Base-by-base conservation (phyloP, 2,888 invertebrate species). In the Lycocerus yunnanus region DNA sequence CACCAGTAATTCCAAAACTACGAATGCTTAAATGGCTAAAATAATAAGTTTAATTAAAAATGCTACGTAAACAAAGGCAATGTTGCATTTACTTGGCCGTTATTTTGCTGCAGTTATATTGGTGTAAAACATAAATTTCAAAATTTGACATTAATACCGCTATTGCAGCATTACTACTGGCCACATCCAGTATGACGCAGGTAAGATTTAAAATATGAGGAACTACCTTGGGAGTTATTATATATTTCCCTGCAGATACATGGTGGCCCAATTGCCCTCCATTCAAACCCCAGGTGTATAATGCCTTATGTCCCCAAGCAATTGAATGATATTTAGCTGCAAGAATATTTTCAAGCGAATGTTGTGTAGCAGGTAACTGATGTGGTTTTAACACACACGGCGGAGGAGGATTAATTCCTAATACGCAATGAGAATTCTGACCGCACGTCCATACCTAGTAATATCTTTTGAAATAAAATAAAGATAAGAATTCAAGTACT, bases 201-300 rank as follows among this genome's bases (percentile, higher is more conserved):
- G 81, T 81, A 24, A 60, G 14, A 18, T 71, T 73, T 70, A 74
- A 72, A 77, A 75, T 27, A 65, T 73, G 74, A 15, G 78, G 86
- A 13, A 90, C 90, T 80, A 86, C 80, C 83, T 88, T 91, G 1
- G 91, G 91, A 0, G 84, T 79, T 0, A 87, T 76, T 1, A 91
- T 78, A 70, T 84, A 84, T 70, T 84, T 84, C 13, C 89, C 89
- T 14, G 87, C 86, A 58, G 78, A 79, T 84, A 87, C 89, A 77
- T 87, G 88, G 78, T 93, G 93, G 1, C 95, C 95, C 81, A 96
- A 87, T 83, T 97, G 96, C 0, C 97, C 97, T 69, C 91, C 90
- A 87, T 97, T 95, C 3, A 91, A 88, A 1, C 97, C 97, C 93
- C 94, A 96, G 0, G 94, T 93, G 85, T 91, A 95, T 0, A 95